These are phyloP conservation scores for Callospermophilus lateralis DNA, from an alignment of 2,113 vertebrate genomes.

Conservation along the genomic window DNA sequence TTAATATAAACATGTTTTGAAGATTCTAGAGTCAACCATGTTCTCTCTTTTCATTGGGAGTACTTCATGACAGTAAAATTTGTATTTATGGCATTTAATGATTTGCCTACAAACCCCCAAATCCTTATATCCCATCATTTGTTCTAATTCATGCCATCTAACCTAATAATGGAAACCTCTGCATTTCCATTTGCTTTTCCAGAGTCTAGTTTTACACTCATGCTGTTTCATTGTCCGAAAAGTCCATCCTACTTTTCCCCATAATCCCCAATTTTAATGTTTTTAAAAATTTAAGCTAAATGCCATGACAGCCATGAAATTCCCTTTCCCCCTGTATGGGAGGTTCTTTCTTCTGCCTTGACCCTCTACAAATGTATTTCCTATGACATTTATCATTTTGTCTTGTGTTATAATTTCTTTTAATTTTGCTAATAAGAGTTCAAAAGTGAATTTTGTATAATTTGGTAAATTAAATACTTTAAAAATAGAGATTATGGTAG, in stretches of 20 bases:
- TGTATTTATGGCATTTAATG: background rate
- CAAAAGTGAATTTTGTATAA: background rate
- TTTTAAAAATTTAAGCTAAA: background rate
- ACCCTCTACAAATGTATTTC: background rate
- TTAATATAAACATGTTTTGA: background rate
- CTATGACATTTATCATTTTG: background rate
- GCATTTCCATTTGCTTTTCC: background rate
- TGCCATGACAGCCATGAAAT: background rate
- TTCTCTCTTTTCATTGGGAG: background rate
- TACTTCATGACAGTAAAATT: background rate
- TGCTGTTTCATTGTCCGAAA: background rate
- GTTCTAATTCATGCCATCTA: background rate
- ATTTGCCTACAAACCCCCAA: background rate
- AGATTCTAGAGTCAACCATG: background rate
- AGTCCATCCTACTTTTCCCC: background rate
- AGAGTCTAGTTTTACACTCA: background rate
- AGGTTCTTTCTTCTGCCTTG: background rate
- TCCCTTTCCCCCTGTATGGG: rapidly evolving
- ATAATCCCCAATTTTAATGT: background rate
- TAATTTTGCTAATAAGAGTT: background rate
- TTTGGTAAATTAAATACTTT: slow-evolving; percentile 21
- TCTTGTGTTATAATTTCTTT: background rate
- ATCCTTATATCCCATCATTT: background rate
- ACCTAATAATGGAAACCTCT: background rate
- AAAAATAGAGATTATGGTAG: background rate